Evolutionary conservation across 2,113 vertebrate species (phyloP).

Genomic region (Pan troglodytes): NHGRI_mPanTro3-v2.1_pri NC_086016.1:26387501-26388000

Average conservation of each 20-base stretch:
- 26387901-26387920: not conserved
- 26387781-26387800: constrained; percentile 64
- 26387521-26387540: constrained; percentile 46
- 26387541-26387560: constrained; percentile 59
- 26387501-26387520: constrained; percentile 7
- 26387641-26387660: constrained; percentile 42
- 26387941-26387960: not conserved
- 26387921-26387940: not conserved
- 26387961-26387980: constrained; percentile 42
- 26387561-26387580: constrained; percentile 44
- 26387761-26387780: constrained; percentile 53
- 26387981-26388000: constrained; percentile 50
- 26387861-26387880: constrained; percentile 43
- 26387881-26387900: not conserved
- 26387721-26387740: constrained; percentile 15
- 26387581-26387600: constrained; percentile 50
- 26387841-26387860: not conserved
- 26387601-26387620: not conserved
- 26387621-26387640: constrained; percentile 12
- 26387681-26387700: constrained; percentile 22
- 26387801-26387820: constrained; percentile 12
- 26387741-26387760: constrained; percentile 48
- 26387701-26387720: constrained; percentile 17
- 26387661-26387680: constrained; percentile 35
- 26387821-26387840: not conserved